These are phyloP conservation scores for Macropodus opercularis DNA, from an alignment of 2,797 vertebrate species.

Conservation along the genomic window DNA sequence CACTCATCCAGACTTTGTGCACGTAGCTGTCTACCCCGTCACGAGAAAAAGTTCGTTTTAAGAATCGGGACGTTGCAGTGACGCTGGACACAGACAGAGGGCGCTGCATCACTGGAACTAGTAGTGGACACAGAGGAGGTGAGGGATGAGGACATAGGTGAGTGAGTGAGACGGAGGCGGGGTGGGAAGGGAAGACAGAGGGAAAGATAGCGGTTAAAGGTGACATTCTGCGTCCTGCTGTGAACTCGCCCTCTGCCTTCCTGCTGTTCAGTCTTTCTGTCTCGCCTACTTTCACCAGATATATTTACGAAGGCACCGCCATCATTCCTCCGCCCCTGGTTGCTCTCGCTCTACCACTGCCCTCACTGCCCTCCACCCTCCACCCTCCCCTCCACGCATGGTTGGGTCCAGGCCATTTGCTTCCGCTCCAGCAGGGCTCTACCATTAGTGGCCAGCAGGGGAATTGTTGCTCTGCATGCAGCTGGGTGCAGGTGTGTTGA, in stretches of 20 bases:
- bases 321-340: conserved; percentile 1
- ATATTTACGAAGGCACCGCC: conserved; percentile 6
- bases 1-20: too few relatives aligned
- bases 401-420: conserved; percentile 56
- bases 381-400: conserved; percentile 32
- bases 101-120: conserved; percentile 58
- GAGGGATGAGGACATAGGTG: not conserved
- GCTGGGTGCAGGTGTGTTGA: conserved; percentile 54
- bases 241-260: conserved; percentile 12
- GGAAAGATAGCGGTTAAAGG: conserved; percentile 25
- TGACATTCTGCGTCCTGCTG: conserved; percentile 28
- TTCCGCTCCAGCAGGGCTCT: conserved; percentile 51
- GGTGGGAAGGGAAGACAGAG: conserved; percentile 5
- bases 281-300: conserved; percentile 18
- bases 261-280: conserved; percentile 1
- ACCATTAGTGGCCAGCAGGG: conserved; percentile 70
- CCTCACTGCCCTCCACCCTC: not conserved
- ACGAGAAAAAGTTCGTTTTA: not conserved
- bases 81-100: conserved; percentile 64
- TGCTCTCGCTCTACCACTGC: conserved; percentile 14
- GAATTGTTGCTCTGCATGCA: conserved; percentile 56
- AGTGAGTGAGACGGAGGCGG: too few relatives aligned
- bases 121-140: conserved; percentile 23
- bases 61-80: conserved; percentile 35
- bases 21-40: too few relatives aligned